Evolutionary conservation across 1,140 invertebrate genomes (phyloP).

Genomic region (Vollenhovia emeryi): DNA sequence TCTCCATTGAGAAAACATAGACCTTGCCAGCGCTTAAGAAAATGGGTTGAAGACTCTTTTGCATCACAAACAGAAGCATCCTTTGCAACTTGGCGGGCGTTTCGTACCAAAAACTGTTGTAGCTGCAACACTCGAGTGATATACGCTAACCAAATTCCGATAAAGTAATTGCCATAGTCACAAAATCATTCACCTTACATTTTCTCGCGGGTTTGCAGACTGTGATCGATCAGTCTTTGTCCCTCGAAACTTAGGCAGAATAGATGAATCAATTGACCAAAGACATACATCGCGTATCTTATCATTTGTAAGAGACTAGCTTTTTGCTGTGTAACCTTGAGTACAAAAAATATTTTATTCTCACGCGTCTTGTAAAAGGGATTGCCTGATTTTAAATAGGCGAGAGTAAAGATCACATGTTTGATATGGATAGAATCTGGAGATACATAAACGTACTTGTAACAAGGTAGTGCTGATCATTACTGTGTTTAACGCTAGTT

Average conservation of each 20-base stretch:
- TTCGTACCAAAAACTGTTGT: constrained; percentile 38
- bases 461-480: constrained; percentile 28
- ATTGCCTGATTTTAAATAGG: neutral
- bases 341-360: neutral
- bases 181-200: constrained; percentile 49
- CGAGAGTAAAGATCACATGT: neutral
- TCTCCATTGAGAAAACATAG: constrained; percentile 30
- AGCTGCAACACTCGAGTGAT: constrained; percentile 14
- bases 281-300: constrained; percentile 36
- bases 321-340: neutral
- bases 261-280: constrained; percentile 59
- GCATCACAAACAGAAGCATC: constrained; percentile 25
- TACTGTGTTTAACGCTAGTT: constrained; percentile 13
- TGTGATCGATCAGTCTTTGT: constrained; percentile 67
- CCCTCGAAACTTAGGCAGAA: constrained; percentile 65
- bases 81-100: neutral
- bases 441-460: constrained; percentile 9
- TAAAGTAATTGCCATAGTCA: neutral
- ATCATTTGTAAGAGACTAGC: neutral
- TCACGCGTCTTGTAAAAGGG: neutral
- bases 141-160: neutral
- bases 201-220: constrained; percentile 36
- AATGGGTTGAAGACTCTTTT: constrained; percentile 13
- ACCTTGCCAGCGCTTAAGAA: constrained; percentile 33
- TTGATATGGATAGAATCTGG: neutral